Evolutionary conservation across 2,888 invertebrate species (phyloP).

Genomic region (Tupiocoris notatus): DNA sequence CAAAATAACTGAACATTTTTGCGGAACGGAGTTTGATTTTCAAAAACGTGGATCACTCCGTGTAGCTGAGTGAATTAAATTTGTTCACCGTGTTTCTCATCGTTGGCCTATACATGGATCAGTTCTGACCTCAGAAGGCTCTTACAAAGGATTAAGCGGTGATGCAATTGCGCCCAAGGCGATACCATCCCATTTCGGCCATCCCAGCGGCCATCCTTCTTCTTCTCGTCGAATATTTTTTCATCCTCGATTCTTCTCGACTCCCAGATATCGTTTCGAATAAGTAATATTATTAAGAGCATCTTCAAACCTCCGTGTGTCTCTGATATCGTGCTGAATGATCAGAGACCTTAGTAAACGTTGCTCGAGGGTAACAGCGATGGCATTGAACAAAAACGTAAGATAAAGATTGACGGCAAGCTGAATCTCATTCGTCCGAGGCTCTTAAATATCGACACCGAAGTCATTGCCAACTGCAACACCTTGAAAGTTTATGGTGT

Average conservation of each 20-base stretch:
- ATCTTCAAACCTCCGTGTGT: conserved; percentile 18
- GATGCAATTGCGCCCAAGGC: conserved; percentile 19
- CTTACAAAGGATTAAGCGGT: conserved; percentile 2
- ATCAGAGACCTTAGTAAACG: not conserved
- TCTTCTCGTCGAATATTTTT: not conserved
- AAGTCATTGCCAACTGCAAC: not conserved
- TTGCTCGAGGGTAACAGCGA: not conserved
- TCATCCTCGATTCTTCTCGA: not conserved
- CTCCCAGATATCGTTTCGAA: conserved; percentile 4
- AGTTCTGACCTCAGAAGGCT: not conserved
- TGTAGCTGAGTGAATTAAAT: not conserved
- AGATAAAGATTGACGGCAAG: not conserved
- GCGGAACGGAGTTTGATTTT: too few species aligned
- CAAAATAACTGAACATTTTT: too few species aligned
- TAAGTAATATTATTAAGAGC: conserved; percentile 33
- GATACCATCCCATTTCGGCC: conserved; percentile 2
- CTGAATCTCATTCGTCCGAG: too few species aligned
- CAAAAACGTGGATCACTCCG: too few species aligned
- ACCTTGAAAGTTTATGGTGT: not conserved
- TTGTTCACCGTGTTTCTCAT: not conserved
- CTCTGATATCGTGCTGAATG: conserved; percentile 15
- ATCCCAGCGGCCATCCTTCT: not conserved
- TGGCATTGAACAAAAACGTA: too few species aligned
- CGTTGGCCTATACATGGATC: not conserved
- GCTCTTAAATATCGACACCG: not conserved